Evolutionary conservation across 2,888 invertebrate genomes (phyloP).

Genomic region (Nematopogon swammerdamellus): DNA sequence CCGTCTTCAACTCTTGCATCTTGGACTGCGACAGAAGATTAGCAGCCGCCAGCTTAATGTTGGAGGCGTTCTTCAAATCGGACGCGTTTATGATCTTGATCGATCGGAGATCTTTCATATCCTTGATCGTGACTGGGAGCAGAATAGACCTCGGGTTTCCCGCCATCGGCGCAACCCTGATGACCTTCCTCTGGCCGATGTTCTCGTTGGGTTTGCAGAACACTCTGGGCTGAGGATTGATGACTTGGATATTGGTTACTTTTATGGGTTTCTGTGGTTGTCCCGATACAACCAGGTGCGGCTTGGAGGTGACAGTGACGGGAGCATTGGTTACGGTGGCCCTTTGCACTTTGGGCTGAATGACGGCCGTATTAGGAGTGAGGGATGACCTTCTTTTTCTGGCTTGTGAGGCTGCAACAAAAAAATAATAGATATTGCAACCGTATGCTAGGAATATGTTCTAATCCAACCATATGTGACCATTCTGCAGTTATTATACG

Average conservation of each 20-base stretch:
- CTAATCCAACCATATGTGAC: neutral
- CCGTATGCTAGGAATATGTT: neutral
- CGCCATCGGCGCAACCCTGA: constrained; percentile 43
- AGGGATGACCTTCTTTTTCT: constrained; percentile 45
- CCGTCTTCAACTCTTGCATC: constrained; percentile 35
- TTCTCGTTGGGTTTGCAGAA: constrained; percentile 32
- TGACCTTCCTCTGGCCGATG: constrained; percentile 29
- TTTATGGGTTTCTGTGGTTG: constrained; percentile 43
- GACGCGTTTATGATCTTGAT: constrained; percentile 71
- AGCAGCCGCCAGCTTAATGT: constrained; percentile 50
- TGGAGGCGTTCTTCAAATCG: constrained; percentile 51
- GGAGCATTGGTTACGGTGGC: constrained; percentile 28
- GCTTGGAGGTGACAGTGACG: constrained; percentile 22
- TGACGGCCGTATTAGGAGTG: constrained; percentile 29
- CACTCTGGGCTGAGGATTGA: constrained; percentile 40
- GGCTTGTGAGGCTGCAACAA: constrained; percentile 29
- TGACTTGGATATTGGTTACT: constrained; percentile 40
- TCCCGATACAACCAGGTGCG: constrained; percentile 41
- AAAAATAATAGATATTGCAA: neutral
- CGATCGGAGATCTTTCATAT: constrained; percentile 68
- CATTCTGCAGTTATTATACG: too few relatives aligned
- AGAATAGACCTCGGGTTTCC: constrained; percentile 64
- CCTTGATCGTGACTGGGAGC: constrained; percentile 66
- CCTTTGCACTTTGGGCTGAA: constrained; percentile 43
- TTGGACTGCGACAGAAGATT: constrained; percentile 48